A percentile compares a stretch with the other conserved stretches of the same genome.
Conservation (phyloP, 92 coral and sea anemone species). For the Actinernus sp. region DNA sequence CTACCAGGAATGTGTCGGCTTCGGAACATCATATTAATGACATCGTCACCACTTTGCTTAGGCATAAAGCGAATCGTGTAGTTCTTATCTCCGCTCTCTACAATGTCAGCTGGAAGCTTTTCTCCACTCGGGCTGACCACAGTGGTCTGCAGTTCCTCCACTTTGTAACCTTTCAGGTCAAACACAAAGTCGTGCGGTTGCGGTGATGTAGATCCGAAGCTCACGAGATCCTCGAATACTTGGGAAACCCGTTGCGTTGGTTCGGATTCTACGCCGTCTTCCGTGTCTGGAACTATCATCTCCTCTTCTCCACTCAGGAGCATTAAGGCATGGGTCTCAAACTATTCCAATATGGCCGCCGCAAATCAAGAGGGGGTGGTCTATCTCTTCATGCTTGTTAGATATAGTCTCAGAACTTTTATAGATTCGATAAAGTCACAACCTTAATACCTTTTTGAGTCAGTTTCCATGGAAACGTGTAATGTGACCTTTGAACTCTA, state of each 20-base stretch:
- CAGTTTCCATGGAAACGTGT: too few species aligned
- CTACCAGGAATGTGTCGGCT: conserved; percentile 95
- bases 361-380: too few species aligned
- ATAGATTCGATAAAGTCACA: too few species aligned
- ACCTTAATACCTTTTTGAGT: too few species aligned
- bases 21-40: conserved; percentile 88
- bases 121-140: conserved; percentile 94
- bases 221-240: conserved; percentile 94
- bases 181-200: conserved; percentile 99
- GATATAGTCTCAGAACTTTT: too few species aligned
- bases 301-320: conserved; percentile 93
- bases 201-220: conserved; percentile 95
- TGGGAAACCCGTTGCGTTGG: conserved; percentile 93
- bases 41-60: conserved; percentile 95
- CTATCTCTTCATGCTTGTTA: too few species aligned
- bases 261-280: conserved; percentile 63
- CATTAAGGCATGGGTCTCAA: conserved; percentile 84
- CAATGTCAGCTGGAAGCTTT: conserved; percentile 87
- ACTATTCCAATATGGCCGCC: too few species aligned
- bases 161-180: conserved; percentile 89
- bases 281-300: conserved; percentile 51
- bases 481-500: too few species aligned
- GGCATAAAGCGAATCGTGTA: conserved; percentile 97
- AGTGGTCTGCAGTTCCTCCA: conserved; percentile 89
- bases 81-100: conserved; percentile 81